Evolutionary conservation across 2,113 vertebrate genomes (phyloP).

Genomic region (Hippoglossus stenolepis): DNA sequence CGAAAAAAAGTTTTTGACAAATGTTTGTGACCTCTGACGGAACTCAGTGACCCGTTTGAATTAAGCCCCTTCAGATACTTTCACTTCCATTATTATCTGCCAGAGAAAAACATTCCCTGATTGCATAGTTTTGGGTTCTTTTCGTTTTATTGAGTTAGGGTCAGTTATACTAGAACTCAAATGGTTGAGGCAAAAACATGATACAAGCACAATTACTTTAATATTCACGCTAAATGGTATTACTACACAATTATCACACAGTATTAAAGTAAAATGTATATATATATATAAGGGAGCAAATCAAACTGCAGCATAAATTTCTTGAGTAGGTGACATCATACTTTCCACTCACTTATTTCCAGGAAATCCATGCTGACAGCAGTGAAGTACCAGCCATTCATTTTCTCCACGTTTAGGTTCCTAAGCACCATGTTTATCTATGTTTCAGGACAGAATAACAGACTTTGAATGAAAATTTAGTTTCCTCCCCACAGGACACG

Average conservation of each 20-base stretch:
- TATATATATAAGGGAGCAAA: no score
- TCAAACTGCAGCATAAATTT: background rate
- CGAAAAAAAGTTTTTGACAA: background rate
- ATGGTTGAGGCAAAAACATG: no score
- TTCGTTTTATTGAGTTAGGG: no score
- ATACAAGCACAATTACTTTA: no score
- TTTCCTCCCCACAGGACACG: no score
- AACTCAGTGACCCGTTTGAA: no score
- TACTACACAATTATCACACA: background rate
- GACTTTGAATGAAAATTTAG: no score
- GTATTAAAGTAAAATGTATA: background rate
- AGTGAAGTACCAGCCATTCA: background rate
- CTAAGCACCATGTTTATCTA: background rate
- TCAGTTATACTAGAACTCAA: background rate
- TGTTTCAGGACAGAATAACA: background rate
- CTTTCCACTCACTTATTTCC: background rate
- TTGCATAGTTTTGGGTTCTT: background rate
- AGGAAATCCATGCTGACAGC: background rate
- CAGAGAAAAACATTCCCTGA: background rate
- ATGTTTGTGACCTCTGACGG: background rate
- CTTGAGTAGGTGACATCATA: background rate
- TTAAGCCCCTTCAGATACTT: conserved; percentile 9
- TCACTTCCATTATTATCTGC: conserved; percentile 35
- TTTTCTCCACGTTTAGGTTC: background rate
- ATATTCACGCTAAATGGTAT: background rate